Evolutionary conservation across 2,797 vertebrate genomes (phyloP), one percentile per base, ranked within the genome.

Genomic region (Sebastes matsubarae): DNA sequence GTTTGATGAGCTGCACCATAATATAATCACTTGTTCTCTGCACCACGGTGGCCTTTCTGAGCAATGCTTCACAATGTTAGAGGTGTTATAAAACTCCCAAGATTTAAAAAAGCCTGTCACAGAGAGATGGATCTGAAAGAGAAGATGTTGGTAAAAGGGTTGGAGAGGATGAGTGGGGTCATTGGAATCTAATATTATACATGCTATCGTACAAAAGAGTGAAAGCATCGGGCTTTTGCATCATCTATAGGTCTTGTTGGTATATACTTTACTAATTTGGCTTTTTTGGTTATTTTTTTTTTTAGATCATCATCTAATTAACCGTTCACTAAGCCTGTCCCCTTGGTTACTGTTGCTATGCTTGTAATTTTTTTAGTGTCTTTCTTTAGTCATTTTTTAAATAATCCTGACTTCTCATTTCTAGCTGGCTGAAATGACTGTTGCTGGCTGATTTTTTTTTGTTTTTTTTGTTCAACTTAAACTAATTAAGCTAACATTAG

Each of bases 11-110:
- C 88, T 88, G 77, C 76, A n/a, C 81, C 82, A 82, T 89, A 81
- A 89, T 89, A 90, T 89, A 91, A 93, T 92, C 91, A 89, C 88
- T 92, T 83, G 83, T 92, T 85, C 87, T 82, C 79, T 78, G 79
- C 68, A 61, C 78, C 70, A 24, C 18, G 10, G 68, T 72, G 85
- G 77, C 70, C 82, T 88, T 85, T 87, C 54, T 34, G 65, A 75
- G 70, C 61, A 55, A 72, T 27, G 54, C 75, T 84, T 80, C 63
- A 79, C 36, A 73, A 83, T 85, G 81, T 88, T 78, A 81, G 71
- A 85, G 81, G 83, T 74, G 74, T 84, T 88, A 75, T 74, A 64
- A 88, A 90, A 87, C 75, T 69, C n/a, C 42, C 82, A 10, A 66
- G 52, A 54, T 22, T 54, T 54, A 75, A 69, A 77, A 68, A 80